Conservation (phyloP, 2,888 invertebrate species). For the Portevinia maculata region DNA sequence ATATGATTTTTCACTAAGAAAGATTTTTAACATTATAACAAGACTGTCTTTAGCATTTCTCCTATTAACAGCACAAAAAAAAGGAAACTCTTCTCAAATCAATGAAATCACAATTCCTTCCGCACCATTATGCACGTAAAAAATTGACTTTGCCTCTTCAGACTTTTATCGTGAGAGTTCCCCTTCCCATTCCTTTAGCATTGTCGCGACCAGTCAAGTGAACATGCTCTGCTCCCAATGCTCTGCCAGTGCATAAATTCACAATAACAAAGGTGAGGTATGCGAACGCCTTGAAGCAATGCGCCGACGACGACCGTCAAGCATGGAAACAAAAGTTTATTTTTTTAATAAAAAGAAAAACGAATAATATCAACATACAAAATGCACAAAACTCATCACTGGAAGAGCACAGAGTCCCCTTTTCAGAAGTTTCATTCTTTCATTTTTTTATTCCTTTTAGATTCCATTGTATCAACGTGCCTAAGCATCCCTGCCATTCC, state of each 20-base stretch:
- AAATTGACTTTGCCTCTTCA: constrained; percentile 67
- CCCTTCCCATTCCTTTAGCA: background rate
- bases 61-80: constrained; percentile 15
- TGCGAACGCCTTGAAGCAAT: constrained; percentile 66
- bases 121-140: constrained; percentile 68
- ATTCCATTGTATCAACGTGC: constrained; percentile 72
- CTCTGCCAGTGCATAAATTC: constrained; percentile 66
- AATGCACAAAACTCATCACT: constrained; percentile 66
- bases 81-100: constrained; percentile 35
- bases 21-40: too few relatives aligned
- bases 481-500: constrained; percentile 65
- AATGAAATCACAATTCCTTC: constrained; percentile 61
- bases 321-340: constrained; percentile 51
- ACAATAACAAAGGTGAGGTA: constrained; percentile 64
- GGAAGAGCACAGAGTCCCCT: constrained; percentile 45
- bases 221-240: constrained; percentile 47
- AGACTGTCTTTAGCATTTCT: too few relatives aligned
- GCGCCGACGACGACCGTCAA: constrained; percentile 38
- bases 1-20: too few relatives aligned
- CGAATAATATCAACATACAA: constrained; percentile 25
- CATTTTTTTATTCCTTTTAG: constrained; percentile 36
- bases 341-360: constrained; percentile 35
- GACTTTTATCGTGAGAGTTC: constrained; percentile 43
- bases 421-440: constrained; percentile 51
- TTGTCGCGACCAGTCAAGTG: constrained; percentile 60